phyloP scores from a whole-genome alignment of 1,140 invertebrate species.

The Aphidius ervi region DNA sequence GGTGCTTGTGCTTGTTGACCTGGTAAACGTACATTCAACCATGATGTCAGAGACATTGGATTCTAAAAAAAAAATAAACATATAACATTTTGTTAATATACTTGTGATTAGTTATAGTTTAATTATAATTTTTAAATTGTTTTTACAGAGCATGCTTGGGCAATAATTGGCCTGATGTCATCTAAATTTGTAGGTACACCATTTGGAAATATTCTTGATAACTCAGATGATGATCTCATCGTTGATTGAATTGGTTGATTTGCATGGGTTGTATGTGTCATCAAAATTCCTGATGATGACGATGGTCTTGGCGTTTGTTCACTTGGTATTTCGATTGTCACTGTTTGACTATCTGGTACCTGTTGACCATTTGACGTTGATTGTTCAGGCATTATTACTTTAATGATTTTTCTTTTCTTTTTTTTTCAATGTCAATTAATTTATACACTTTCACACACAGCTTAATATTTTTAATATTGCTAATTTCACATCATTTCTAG shows the following conservation, averaged over 20 bases:
- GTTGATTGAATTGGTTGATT: slow-evolving; percentile 2
- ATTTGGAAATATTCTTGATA: background rate
- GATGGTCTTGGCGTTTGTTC: too few relatives aligned
- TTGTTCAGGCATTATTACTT: too few relatives aligned
- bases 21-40: slow-evolving; percentile 32
- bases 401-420: too few relatives aligned
- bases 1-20: slow-evolving; percentile 30
- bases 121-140: background rate
- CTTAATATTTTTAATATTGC: too few relatives aligned
- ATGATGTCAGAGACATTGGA: slow-evolving; percentile 35
- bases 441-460: too few relatives aligned
- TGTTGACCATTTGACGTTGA: too few relatives aligned
- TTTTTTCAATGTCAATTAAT: too few relatives aligned
- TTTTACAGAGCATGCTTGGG: slow-evolving; percentile 7
- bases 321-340: too few relatives aligned
- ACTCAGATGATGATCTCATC: background rate
- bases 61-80: slow-evolving; percentile 6
- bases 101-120: background rate
- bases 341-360: too few relatives aligned
- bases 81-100: background rate
- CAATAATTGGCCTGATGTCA: slow-evolving; percentile 9
- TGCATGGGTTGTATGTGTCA: slow-evolving; percentile 4
- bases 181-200: slow-evolving; percentile 10
- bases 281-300: background rate
- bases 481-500: too few relatives aligned